phyloP scores from a whole-genome alignment of 2,888 invertebrate genomes.

The Pachliopta kotzebuea region DNA sequence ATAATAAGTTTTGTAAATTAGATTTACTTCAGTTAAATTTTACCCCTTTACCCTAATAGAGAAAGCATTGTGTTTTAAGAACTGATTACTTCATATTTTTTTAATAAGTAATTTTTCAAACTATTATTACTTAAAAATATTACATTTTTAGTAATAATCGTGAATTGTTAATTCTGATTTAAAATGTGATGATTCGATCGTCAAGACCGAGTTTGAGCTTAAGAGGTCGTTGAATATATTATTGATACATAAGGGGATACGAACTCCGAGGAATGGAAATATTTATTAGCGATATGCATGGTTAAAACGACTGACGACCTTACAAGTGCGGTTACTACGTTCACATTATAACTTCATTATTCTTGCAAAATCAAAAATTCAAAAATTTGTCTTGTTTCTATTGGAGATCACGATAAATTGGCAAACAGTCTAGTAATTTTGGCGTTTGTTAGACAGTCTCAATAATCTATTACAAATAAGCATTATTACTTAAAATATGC shows the following conservation, averaged over 20 bases:
- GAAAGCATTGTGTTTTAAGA: too few species aligned
- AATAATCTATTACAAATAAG: too few species aligned
- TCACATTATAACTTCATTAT: conserved; percentile 1
- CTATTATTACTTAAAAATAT: too few species aligned
- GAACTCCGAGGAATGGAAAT: conserved; percentile 13
- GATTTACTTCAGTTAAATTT: too few species aligned
- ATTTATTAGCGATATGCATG: conserved; percentile 16
- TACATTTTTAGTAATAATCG: too few species aligned
- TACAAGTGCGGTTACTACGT: background rate
- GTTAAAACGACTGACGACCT: conserved; percentile 1
- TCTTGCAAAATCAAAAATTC: background rate
- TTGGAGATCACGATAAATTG: background rate
- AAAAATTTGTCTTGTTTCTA: background rate
- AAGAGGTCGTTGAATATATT: conserved; percentile 5
- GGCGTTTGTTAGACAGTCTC: background rate
- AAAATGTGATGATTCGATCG: background rate
- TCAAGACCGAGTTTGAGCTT: background rate
- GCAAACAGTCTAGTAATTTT: background rate
- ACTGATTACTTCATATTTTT: too few species aligned
- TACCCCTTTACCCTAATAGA: too few species aligned
- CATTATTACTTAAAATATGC: too few species aligned
- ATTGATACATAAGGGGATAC: conserved; percentile 7
- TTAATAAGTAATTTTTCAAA: too few species aligned
- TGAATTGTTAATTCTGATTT: background rate
- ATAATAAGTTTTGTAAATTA: too few species aligned